Percentiles rank a stretch among this genome's conserved stretches.
phyloP scores from a whole-genome alignment of 2,888 invertebrate species.

The Chironomus riparius region DNA sequence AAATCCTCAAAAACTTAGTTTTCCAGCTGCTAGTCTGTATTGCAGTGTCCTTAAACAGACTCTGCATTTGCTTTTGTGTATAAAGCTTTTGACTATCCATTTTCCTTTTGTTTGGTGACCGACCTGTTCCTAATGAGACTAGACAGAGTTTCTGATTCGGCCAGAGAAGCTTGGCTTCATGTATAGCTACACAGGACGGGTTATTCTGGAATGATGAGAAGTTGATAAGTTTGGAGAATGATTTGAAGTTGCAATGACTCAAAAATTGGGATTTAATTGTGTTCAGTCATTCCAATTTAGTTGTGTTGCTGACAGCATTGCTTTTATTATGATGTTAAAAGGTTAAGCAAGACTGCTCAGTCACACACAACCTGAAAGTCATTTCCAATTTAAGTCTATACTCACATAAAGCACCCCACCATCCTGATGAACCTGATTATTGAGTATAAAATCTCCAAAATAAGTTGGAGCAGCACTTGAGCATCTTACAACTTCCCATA shows the following conservation, averaged over 20 bases:
- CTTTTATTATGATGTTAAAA: too few species aligned
- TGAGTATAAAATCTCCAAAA: slow-evolving; percentile 70
- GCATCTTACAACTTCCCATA: slow-evolving; percentile 55
- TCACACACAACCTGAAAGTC: too few species aligned
- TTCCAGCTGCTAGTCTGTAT: slow-evolving; percentile 45
- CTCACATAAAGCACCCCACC: slow-evolving; percentile 28
- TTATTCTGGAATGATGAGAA: slow-evolving; percentile 59
- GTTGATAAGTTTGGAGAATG: too few species aligned
- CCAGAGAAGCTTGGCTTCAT: slow-evolving; percentile 78
- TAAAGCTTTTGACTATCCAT: slow-evolving; percentile 21
- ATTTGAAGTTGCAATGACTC: too few species aligned
- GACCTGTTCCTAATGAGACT: slow-evolving; percentile 74
- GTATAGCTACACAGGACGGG: slow-evolving; percentile 78
- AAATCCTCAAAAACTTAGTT: slow-evolving; percentile 68
- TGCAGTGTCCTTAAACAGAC: slow-evolving; percentile 31
- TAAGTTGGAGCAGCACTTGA: slow-evolving; percentile 88
- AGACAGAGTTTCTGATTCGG: slow-evolving; percentile 66
- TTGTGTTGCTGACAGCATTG: too few species aligned
- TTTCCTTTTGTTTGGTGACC: slow-evolving; percentile 37
- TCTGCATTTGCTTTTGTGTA: slow-evolving; percentile 35
- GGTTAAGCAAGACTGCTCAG: too few species aligned
- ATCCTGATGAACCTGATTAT: slow-evolving; percentile 60
- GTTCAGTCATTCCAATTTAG: too few species aligned
- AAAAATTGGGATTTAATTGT: too few species aligned
- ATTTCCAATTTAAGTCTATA: background rate